Evolutionary conservation across 2,113 vertebrate species (phyloP), one percentile per base, ranked within the genome.

Genomic region (Dicentrarchus labrax): DNA sequence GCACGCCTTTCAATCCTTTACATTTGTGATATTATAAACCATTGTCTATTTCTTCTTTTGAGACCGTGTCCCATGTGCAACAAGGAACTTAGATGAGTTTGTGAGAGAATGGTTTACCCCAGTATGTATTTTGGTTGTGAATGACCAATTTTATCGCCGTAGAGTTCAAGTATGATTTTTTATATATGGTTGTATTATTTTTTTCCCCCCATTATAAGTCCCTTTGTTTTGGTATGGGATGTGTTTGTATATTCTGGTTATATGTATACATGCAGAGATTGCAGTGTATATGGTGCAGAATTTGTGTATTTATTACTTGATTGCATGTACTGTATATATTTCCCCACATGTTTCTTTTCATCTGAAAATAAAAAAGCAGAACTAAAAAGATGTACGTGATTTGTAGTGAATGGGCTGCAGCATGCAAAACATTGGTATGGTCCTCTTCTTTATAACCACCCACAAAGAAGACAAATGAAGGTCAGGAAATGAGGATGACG

Each of bases 361-460:
- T 86, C 57, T 82, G 76, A 79, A 88, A 88, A 90, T 86, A 86
- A 84, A 91, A 82, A 91, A 62, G 38, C 65, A 60, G 76, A 84
- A 82, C 48, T 17, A 69, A 90, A 92, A 86, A 80, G 54, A 86
- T 83, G 75, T 57, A 93, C 30, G 87, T 93, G 91, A 84, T 72
- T 88, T 91, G 85, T 93, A 92, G 80, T 94, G 82, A 89, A 89
- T 89, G 86, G 89, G 90, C 82, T 88, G 71, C 84, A 82, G 83
- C 87, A 88, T 83, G 69, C 70, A 77, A 87, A 91, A 85, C 88
- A 87, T 64, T 92, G 93, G 89, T 90, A 91, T 90, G 91, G 93
- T 92, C 90, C 86, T 77, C 48, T 51, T 73, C 61, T 88, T 76
- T 76, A 80, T 65, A 74, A 73, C 59, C 74, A 41, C 59, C 54